A percentile compares a stretch with the other conserved stretches of the same genome.
Evolutionary conservation across 2,113 vertebrate species (phyloP).

Genomic region (Antechinus stuartii): DNA sequence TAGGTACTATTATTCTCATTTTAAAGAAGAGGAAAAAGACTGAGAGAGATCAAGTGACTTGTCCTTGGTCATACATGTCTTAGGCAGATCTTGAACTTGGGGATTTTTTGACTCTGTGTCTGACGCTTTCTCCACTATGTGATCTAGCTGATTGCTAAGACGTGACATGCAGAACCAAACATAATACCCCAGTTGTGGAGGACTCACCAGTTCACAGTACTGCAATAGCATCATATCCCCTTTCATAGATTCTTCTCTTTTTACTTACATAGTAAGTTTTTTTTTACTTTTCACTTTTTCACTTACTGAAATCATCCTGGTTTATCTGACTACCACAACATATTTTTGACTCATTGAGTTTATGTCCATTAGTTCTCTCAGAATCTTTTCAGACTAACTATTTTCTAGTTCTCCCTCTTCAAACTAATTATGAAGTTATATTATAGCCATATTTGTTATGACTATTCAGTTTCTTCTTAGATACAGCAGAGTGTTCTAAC

Average conservation of each 20-base stretch:
- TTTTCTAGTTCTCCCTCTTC: not conserved
- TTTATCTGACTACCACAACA: not conserved
- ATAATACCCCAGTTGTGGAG: not conserved
- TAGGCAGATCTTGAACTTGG: not conserved
- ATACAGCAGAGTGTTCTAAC: not conserved
- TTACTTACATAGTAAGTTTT: not conserved
- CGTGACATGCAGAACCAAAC: not conserved
- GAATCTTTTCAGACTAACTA: not conserved
- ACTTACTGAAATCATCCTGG: not conserved
- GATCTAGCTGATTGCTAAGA: not conserved
- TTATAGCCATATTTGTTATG: not conserved
- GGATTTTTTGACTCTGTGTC: not conserved
- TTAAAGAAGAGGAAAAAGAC: not conserved
- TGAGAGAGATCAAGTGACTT: not conserved
- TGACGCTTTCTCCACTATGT: not conserved
- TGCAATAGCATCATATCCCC: not conserved
- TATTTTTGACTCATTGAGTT: not conserved
- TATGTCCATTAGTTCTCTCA: not conserved
- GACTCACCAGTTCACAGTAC: not conserved
- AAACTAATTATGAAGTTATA: not conserved
- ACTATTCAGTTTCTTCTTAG: not conserved
- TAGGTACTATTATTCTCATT: not conserved
- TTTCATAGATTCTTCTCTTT: not conserved
- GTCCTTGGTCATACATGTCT: not conserved
- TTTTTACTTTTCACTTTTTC: too few species aligned